Evolutionary conservation across 2,888 invertebrate species (phyloP).

Genomic region (Eledone cirrhosa): DNA sequence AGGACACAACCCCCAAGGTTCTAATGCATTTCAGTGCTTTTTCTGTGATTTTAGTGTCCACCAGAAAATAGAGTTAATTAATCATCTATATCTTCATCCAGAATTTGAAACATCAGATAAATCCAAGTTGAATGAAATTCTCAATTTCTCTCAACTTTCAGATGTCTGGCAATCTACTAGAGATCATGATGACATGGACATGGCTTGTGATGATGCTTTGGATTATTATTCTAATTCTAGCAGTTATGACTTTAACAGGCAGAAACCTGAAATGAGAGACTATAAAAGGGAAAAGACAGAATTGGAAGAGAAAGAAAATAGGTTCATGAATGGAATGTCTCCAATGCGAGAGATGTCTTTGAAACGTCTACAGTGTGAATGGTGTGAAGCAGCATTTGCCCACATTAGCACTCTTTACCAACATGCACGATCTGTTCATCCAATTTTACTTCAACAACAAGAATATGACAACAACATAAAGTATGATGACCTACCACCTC

Average conservation of each 20-base stretch:
- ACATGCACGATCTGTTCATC: conserved; percentile 56
- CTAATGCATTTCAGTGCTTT: conserved; percentile 49
- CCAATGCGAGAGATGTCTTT: background rate
- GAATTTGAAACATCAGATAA: conserved; percentile 40
- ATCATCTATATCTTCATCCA: conserved; percentile 55
- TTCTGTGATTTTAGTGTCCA: conserved; percentile 56
- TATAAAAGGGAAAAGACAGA: conserved; percentile 10
- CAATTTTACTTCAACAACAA: conserved; percentile 51
- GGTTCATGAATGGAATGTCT: conserved; percentile 28
- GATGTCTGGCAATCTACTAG: conserved; percentile 5
- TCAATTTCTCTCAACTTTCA: background rate
- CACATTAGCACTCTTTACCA: conserved; percentile 57
- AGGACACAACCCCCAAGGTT: conserved; percentile 49
- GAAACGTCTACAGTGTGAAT: conserved; percentile 51
- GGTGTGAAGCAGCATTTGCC: conserved; percentile 57
- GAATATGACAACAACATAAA: conserved; percentile 45
- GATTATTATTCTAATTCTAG: background rate
- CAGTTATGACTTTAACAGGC: background rate
- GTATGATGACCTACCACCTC: background rate
- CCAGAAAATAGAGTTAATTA: conserved; percentile 46
- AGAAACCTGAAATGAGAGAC: background rate
- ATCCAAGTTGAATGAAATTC: conserved; percentile 17
- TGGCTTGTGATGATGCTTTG: background rate
- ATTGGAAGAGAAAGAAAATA: conserved; percentile 7
- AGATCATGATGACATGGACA: conserved; percentile 6